Evolutionary conservation across 1,140 invertebrate species (phyloP).

Genomic region (Wiebesia pumilae): DNA sequence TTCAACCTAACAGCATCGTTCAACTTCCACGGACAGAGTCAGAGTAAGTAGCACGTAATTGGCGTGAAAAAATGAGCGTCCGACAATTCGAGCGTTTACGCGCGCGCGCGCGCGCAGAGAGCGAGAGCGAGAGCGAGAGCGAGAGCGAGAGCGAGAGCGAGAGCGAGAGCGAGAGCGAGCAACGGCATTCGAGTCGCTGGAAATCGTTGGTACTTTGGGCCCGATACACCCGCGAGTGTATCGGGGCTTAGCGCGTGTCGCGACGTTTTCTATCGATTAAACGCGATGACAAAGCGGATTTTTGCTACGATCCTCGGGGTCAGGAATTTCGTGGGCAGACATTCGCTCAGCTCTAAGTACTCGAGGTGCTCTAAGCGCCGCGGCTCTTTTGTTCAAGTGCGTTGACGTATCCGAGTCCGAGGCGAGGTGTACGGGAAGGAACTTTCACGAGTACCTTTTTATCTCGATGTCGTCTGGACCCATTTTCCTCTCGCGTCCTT

Average conservation of each 20-base stretch:
- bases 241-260: conserved; percentile 46
- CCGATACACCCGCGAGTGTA: not conserved
- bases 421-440: not conserved
- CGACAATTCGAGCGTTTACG: not conserved
- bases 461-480: not conserved
- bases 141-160: not conserved
- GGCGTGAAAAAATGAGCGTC: not conserved
- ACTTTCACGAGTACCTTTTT: not conserved
- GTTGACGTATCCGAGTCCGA: not conserved
- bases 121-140: not conserved
- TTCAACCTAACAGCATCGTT: not conserved
- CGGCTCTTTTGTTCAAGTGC: not conserved
- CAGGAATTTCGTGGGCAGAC: not conserved
- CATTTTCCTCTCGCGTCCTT: not conserved
- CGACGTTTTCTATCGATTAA: conserved; percentile 60
- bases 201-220: not conserved
- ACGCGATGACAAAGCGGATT: conserved; percentile 63
- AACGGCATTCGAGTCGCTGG: conserved; percentile 49
- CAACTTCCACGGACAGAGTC: conserved; percentile 38
- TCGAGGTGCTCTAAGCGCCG: not conserved
- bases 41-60: not conserved
- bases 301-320: conserved; percentile 30
- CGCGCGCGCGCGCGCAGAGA: no score
- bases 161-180: not conserved
- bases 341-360: not conserved